Evolutionary conservation across 1,140 invertebrate species (phyloP), one percentile per base, ranked within the genome.

Genomic region (Chlorops oryzae): DNA sequence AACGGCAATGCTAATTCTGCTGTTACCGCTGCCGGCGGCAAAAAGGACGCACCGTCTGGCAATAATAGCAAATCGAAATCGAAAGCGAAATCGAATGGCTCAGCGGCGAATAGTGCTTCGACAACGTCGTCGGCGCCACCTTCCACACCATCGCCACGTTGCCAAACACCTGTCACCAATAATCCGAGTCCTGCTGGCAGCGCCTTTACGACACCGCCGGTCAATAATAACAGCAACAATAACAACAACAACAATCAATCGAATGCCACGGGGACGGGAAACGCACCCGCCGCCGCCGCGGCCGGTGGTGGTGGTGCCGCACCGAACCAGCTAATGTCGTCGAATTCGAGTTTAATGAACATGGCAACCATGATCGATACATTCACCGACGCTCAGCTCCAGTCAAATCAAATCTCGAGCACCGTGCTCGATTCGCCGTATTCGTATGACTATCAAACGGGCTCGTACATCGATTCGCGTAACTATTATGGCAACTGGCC

Each of bases 341-440:
- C 77, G 13, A 81, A 80, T 59, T 78, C 78, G 13, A 78, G 78
- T 15, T 63, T 80, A 24, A 64, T 84, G 41, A 83, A 85, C 55
- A 85, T 84, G 83, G 80, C 81, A 20, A 78, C 82, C 13, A 84
- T 85, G 81, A 81, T 86, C 37, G 84, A 86, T 48, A 83, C 81
- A 46, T 81, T 81, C 57, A 86, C 82, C 52, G 84, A 86, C 59
- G 80, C 82, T 6, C 84, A 87, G 59, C 67, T 88, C 7, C 86
- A 88, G 71, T 88, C 85, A 59, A 87, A 86, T 62, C 83, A 88
- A 73, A 86, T 88, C 42, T 87, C 86, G 32, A 88, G 85, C 43
- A 89, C 86, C 1, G 86, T 88, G 3, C 65, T 86, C 50, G 85
- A 88, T 63, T 86, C 85, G 53, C 85, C 85, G 27, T 80, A 81